Evolutionary conservation across 2,113 vertebrate genomes (phyloP).

Genomic region (Ammodytes marinus): DNA sequence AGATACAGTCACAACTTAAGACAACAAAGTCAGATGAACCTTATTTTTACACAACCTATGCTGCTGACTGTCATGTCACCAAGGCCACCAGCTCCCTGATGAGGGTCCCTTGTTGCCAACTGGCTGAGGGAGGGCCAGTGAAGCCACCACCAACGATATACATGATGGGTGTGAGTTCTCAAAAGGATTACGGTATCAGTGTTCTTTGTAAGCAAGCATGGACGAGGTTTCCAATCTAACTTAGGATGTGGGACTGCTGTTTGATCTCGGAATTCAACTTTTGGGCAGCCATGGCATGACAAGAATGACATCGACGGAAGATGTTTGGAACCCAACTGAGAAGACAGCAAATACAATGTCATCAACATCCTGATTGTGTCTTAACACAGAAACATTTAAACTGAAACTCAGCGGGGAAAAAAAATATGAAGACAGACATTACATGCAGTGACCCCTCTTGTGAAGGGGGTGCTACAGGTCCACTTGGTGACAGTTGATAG

Average conservation of each 20-base stretch:
- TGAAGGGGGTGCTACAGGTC: not conserved
- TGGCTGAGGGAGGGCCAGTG: constrained; percentile 36
- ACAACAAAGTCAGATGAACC: constrained; percentile 21
- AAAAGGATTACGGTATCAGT: constrained; percentile 32
- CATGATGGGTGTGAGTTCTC: constrained; percentile 33
- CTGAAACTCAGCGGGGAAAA: not conserved
- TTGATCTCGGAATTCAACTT: not conserved
- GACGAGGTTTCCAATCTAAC: not conserved
- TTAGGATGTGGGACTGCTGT: not conserved
- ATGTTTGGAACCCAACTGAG: not conserved
- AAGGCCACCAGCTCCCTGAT: constrained; percentile 51
- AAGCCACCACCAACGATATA: constrained; percentile 26
- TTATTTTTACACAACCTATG: constrained; percentile 43
- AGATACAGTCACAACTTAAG: not conserved
- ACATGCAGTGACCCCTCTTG: not conserved
- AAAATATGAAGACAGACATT: no score
- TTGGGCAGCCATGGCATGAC: not conserved
- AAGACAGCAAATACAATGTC: not conserved
- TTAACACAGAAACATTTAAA: not conserved
- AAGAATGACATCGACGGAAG: not conserved
- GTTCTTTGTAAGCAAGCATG: not conserved
- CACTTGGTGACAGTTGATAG: constrained; percentile 2
- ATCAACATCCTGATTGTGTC: constrained; percentile 3
- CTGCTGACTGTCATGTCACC: constrained; percentile 23
- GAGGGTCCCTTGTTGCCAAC: constrained; percentile 30